Percentiles rank a stretch among this genome's conserved stretches.
Evolutionary conservation across 2,888 invertebrate genomes (phyloP).

Genomic region (Megaustenia siamemsis): DNA sequence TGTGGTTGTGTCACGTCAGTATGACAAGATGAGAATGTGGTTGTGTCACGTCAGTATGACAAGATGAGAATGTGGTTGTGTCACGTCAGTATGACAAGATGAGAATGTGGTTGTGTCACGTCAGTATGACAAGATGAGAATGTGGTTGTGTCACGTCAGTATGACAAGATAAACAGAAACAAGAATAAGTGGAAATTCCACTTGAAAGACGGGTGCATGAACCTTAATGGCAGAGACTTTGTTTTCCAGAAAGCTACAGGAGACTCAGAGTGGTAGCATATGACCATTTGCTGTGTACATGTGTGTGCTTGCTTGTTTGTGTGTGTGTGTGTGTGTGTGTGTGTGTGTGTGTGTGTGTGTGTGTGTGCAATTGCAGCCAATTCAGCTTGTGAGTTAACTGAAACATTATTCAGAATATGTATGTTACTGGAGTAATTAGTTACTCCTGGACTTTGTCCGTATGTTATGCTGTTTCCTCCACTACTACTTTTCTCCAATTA

Average conservation of each 20-base stretch:
- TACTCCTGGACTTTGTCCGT: too few species aligned
- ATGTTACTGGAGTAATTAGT: too few species aligned
- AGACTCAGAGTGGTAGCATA: conserved; percentile 95
- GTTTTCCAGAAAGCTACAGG: conserved; percentile 99
- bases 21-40: conserved; percentile 99
- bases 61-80: conserved; percentile 99
- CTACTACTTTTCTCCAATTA: too few species aligned
- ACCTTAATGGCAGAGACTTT: conserved; percentile 97
- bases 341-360: conserved; percentile 41
- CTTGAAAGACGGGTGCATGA: conserved; percentile 99
- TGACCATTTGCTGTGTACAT: background rate
- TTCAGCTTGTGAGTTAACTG: too few species aligned
- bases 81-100: conserved; percentile 99
- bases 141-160: too few species aligned
- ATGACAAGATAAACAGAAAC: conserved; percentile 96
- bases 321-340: background rate
- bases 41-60: conserved; percentile 99
- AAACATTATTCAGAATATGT: too few species aligned
- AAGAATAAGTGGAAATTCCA: conserved; percentile 99
- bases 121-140: conserved; percentile 99
- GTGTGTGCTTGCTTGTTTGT: conserved; percentile 24
- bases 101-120: conserved; percentile 99
- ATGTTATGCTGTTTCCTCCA: too few species aligned
- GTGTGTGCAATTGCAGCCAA: background rate
- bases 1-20: conserved; percentile 99